Percentiles rank a stretch among this genome's conserved stretches.
phyloP scores from a whole-genome alignment of 2,888 invertebrate species.

The Stenoptilia bipunctidactyla region DNA sequence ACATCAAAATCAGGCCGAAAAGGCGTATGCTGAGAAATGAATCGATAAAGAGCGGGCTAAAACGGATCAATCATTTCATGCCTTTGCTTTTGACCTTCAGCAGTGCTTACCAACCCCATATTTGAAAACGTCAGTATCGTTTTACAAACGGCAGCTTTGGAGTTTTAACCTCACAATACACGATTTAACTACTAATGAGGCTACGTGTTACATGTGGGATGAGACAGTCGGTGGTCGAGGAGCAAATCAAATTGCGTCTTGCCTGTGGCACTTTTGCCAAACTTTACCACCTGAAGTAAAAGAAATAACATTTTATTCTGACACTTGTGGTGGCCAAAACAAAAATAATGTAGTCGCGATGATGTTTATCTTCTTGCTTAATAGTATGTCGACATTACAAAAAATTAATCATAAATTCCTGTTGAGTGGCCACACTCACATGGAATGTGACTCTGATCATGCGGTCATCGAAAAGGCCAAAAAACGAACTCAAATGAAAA shows the following conservation, averaged over 20 bases:
- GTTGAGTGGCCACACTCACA: constrained; percentile 12
- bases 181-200: constrained; percentile 11
- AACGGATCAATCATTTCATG: constrained; percentile 4
- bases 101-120: constrained; percentile 17
- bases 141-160: constrained; percentile 17
- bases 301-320: constrained; percentile 15
- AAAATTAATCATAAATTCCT: constrained; percentile 19
- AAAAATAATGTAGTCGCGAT: constrained; percentile 14
- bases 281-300: constrained; percentile 11
- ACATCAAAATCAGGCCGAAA: no score
- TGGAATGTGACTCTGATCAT: constrained; percentile 16
- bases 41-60: no score
- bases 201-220: constrained; percentile 17
- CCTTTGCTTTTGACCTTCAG: constrained; percentile 13
- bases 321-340: constrained; percentile 17
- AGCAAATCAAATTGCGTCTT: constrained; percentile 21
- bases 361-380: constrained; percentile 6
- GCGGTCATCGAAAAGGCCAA: neutral
- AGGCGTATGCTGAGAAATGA: no score
- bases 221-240: constrained; percentile 17
- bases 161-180: constrained; percentile 15
- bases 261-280: constrained; percentile 16
- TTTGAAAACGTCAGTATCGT: constrained; percentile 10
- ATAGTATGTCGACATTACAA: constrained; percentile 7
- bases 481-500: no score